Conservation (phyloP, 2,888 invertebrate genomes). For the Caenorhabditis sp. region DNA sequence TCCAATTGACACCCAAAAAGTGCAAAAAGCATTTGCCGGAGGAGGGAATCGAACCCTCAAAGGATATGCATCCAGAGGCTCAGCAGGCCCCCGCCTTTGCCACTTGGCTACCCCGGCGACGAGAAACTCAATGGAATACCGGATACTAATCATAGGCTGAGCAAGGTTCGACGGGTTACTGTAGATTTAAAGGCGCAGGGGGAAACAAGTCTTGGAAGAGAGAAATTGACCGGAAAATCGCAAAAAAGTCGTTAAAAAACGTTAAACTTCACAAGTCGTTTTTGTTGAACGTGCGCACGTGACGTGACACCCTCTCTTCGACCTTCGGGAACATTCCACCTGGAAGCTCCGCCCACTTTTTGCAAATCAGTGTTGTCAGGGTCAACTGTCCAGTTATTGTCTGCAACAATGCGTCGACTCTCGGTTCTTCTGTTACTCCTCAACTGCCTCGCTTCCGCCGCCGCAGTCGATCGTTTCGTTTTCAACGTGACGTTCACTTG, state of each 20-base stretch:
- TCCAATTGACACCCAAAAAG: too few relatives aligned
- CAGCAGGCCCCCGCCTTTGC: slow-evolving; percentile 30
- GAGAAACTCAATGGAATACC: too few relatives aligned
- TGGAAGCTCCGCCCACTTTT: not conserved
- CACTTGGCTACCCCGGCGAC: slow-evolving; percentile 27
- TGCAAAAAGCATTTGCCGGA: slow-evolving; percentile 23
- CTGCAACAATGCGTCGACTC: slow-evolving; percentile 22
- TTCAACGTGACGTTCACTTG: slow-evolving; percentile 28
- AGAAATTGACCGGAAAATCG: too few relatives aligned
- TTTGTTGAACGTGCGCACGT: too few relatives aligned
- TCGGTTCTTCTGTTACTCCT: slow-evolving; percentile 14
- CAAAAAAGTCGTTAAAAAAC: too few relatives aligned
- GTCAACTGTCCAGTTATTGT: slow-evolving; percentile 1
- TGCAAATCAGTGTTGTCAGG: not conserved
- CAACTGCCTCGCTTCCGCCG: not conserved
- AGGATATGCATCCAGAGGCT: slow-evolving; percentile 26
- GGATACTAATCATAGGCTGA: too few relatives aligned
- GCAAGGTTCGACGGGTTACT: too few relatives aligned
- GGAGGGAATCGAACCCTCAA: slow-evolving; percentile 32
- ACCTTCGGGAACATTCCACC: too few relatives aligned
- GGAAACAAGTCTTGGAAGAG: too few relatives aligned
- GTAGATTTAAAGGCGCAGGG: too few relatives aligned
- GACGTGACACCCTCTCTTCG: too few relatives aligned
- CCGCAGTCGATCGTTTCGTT: slow-evolving; percentile 26
- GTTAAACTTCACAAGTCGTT: too few relatives aligned